These are phyloP conservation scores for Bryconaethiops microstoma DNA, from an alignment of 2,797 vertebrate genomes.

Conservation along the genomic window DNA sequence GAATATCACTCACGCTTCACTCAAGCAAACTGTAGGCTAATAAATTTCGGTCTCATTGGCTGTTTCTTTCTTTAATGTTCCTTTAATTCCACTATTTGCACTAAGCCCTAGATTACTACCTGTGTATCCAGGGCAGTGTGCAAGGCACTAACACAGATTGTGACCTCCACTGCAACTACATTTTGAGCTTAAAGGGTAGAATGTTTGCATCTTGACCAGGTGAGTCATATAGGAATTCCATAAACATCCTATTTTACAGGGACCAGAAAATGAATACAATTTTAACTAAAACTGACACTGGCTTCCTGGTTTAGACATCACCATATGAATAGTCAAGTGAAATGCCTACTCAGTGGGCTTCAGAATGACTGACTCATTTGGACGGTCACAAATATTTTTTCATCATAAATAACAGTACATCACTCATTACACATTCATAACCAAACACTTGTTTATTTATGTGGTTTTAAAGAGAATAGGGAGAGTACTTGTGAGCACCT, in stretches of 20 bases:
- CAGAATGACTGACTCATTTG: too few relatives aligned
- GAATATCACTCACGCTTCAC: conserved; percentile 84
- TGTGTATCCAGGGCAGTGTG: background rate
- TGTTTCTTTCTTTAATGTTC: conserved; percentile 55
- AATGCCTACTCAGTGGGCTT: too few relatives aligned
- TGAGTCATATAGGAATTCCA: background rate
- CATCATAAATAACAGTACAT: too few relatives aligned
- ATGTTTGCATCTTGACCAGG: background rate
- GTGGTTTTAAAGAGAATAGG: too few relatives aligned
- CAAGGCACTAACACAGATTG: background rate
- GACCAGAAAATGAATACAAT: too few relatives aligned
- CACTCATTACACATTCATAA: too few relatives aligned
- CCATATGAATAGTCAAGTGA: too few relatives aligned
- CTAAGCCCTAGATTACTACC: background rate
- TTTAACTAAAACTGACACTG: too few relatives aligned
- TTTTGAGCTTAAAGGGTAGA: background rate
- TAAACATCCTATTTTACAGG: background rate
- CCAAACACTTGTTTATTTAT: too few relatives aligned
- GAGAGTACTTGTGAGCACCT: too few relatives aligned
- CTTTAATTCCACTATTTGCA: conserved; percentile 13
- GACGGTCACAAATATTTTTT: too few relatives aligned
- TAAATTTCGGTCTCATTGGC: conserved; percentile 83
- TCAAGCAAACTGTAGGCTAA: conserved; percentile 86
- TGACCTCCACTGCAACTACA: background rate
- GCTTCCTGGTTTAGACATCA: too few relatives aligned